Evolutionary conservation across 2,113 vertebrate species (phyloP).

Genomic region (Craseonycteris thonglongyai): DNA sequence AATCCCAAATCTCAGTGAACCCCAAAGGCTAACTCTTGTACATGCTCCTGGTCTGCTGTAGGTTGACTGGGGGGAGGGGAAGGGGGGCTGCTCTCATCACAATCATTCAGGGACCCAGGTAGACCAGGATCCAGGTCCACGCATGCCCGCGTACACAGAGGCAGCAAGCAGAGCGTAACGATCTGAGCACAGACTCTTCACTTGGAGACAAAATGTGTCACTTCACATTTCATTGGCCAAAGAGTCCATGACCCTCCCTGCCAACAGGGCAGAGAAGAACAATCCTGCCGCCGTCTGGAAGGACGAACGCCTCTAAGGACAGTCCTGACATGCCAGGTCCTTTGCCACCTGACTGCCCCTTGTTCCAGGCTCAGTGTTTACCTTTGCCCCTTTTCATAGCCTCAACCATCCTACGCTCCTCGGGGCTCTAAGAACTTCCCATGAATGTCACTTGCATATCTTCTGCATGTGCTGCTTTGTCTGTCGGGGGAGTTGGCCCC

Average conservation of each 20-base stretch:
- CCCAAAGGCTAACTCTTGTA: neutral
- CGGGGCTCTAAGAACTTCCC: neutral
- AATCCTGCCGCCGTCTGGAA: neutral
- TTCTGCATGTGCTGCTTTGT: neutral
- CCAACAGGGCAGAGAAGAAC: neutral
- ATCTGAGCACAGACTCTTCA: neutral
- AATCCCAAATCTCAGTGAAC: neutral
- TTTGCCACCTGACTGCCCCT: neutral
- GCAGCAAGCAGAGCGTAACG: neutral
- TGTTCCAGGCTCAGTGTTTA: neutral
- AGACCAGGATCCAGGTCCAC: no score
- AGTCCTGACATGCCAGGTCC: neutral
- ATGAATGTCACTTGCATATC: no score
- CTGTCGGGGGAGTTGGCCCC: neutral
- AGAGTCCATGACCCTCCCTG: neutral
- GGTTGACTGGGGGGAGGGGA: no score
- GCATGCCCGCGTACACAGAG: neutral
- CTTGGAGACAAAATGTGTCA: neutral
- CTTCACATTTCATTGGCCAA: no score
- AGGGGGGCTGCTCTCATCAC: neutral
- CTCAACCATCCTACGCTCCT: neutral
- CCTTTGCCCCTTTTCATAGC: neutral
- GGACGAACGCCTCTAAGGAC: neutral
- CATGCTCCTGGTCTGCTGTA: rapidly evolving
- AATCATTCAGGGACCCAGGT: neutral